Base-by-base conservation (phyloP, 2,113 vertebrate genomes). In the Xyliphius kryptos region DNA sequence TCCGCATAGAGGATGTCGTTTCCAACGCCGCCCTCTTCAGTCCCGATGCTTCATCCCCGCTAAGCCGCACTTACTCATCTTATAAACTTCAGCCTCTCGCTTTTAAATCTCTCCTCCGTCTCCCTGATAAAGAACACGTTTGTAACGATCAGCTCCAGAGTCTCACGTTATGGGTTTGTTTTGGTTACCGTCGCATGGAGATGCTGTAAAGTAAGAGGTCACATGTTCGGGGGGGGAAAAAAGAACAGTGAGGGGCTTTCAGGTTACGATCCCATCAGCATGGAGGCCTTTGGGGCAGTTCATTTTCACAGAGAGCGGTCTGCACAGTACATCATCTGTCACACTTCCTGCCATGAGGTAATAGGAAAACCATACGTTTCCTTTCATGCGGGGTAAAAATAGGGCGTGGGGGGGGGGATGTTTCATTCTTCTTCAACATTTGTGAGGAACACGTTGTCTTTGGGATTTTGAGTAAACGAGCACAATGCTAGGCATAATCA, bases 311-410 rank as follows among this genome's bases (percentile, higher is more conserved):
- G 71, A 67, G 78, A 73, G 44, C 72, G 68, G 13, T 74, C 80
- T 63, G 44, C 67, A 67, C 74, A 76, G 67, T 21, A 7, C 43
- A 59, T 61, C 49, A 48, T 20, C 54, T 44, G 48, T 66, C 62
- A 40, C 46, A 66, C 52, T 50, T 54, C 43, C 53, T 54, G 54
- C 43, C 22, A 59, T 41, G 63, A 63, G 63, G 54, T 69, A 32
- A 67, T 55, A 59, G 63, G 57, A 74, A 77, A 80, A 74, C 58
- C 71, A 75, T 74, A 65, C 59, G 48, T 61, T 70, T 62, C 66
- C 19, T 57, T 43, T 14, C 14, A 47, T 26, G 6, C 10, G 0
- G 0, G 46, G 53, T 68, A 62, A 69, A 65, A 62, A 65, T 43
- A 60, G 50, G 47, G 47, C 44, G 37, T 44, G 46, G 47, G 1